A percentile compares a stretch with the other conserved stretches of the same genome.
phyloP scores from a whole-genome alignment of 2,888 invertebrate species.

The Nymphalis c-album region DNA sequence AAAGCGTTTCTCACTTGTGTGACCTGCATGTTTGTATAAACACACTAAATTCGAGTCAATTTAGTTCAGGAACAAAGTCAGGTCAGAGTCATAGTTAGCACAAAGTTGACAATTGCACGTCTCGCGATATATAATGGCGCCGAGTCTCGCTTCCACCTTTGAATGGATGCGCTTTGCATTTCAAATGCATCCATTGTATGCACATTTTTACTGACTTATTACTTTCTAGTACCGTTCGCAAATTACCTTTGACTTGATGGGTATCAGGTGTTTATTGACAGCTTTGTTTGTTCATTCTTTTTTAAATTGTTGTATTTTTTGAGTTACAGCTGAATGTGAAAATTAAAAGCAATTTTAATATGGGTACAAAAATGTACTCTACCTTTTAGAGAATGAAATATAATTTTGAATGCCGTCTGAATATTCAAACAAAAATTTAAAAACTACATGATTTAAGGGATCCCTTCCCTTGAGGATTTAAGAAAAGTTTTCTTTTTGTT shows the following conservation, averaged over 20 bases:
- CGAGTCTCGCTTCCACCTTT: slow-evolving; percentile 60
- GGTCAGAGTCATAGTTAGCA: slow-evolving; percentile 1
- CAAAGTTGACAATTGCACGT: slow-evolving; percentile 39
- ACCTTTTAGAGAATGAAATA: too few relatives aligned
- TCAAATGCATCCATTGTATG: slow-evolving; percentile 80
- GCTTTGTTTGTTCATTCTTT: background rate
- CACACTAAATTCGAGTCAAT: background rate
- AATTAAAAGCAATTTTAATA: too few relatives aligned
- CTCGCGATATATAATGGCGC: slow-evolving; percentile 52
- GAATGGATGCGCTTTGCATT: slow-evolving; percentile 72
- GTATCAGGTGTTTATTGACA: background rate
- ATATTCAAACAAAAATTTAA: too few relatives aligned
- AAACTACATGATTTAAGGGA: too few relatives aligned
- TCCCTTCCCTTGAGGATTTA: too few relatives aligned
- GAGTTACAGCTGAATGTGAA: too few relatives aligned
- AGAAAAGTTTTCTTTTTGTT: too few relatives aligned
- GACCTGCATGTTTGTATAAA: too few relatives aligned
- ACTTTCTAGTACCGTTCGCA: slow-evolving; percentile 65
- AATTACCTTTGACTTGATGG: slow-evolving; percentile 17
- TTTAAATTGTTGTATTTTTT: too few relatives aligned
- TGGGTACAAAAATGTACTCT: too few relatives aligned
- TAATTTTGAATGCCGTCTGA: too few relatives aligned
- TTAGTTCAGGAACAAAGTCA: slow-evolving; percentile 1
- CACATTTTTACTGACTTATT: slow-evolving; percentile 81
- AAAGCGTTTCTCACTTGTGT: too few relatives aligned